Evolutionary conservation across 1,140 invertebrate genomes (phyloP), one percentile per base, ranked within the genome.

Genomic region (Apis laboriosa): DNA sequence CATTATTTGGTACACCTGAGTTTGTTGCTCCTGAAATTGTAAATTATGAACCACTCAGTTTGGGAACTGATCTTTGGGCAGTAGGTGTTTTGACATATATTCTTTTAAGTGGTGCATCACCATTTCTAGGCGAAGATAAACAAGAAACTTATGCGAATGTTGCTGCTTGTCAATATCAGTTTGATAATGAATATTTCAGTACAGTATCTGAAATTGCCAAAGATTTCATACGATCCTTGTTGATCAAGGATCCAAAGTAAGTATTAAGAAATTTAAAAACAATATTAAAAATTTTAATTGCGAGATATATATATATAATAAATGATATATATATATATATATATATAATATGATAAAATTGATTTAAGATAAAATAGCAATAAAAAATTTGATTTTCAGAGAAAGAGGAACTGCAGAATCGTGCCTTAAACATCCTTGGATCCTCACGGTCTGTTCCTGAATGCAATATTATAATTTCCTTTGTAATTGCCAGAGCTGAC

Each of bases 51-150:
- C 96, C 96, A 43, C 94, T 97, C 28, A 95, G 94, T 86, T 92
- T 96, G 21, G 94, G 95, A 82, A 96, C 96, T 55, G 96, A 97
- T 91, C 95, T 97, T 94, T 97, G 96, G 96, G 96, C 96, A 85
- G 93, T 97, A 71, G 96, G 96, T 28, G 96, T 97, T 49, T 92
- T 97, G 51, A 95, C 96, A 1, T 97, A 97, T 80, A 96, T 97
- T 66, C 94, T 97, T 21, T 71, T 97, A 75, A 96, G 95, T 58
- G 96, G 96, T 92, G 93, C 94, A 84, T 96, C 96, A 24, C 96
- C 96, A 53, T 97, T 97, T 92, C 94, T 95, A 83, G 96, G 96
- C 34, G 96, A 97, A 77, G 95, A 95, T 70, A 96, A 96, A 84
- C 96, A 97, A 90, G 96, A 95, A 92, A 93, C 94, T 68, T 96